Evolutionary conservation across 2,888 invertebrate genomes (phyloP).

Genomic region (Drosophila leonis): DNA sequence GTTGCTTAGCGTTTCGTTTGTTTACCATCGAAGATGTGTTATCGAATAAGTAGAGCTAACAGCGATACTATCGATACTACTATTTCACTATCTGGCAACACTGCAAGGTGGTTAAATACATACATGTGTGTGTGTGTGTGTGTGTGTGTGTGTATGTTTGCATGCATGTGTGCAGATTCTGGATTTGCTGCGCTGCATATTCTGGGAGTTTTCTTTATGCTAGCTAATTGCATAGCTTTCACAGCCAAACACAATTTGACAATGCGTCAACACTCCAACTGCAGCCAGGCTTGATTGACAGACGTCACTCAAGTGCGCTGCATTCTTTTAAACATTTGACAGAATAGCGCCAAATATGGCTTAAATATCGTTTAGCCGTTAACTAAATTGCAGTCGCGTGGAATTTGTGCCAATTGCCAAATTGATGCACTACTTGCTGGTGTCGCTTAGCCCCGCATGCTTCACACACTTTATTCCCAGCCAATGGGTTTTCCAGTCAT

Average conservation of each 20-base stretch:
- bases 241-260: constrained; percentile 43
- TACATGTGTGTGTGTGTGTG: neutral
- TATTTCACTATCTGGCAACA: constrained; percentile 22
- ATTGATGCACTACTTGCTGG: constrained; percentile 19
- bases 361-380: constrained; percentile 70
- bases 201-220: constrained; percentile 20
- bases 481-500: constrained; percentile 65
- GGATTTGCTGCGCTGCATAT: constrained; percentile 1
- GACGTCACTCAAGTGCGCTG: constrained; percentile 63
- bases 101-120: neutral
- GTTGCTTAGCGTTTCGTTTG: constrained; percentile 39
- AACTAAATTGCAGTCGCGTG: constrained; percentile 58
- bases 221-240: constrained; percentile 45
- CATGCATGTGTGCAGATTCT: constrained; percentile 2
- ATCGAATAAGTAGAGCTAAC: constrained; percentile 22
- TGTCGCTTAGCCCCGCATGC: constrained; percentile 32
- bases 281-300: constrained; percentile 46
- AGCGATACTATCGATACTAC: constrained; percentile 8
- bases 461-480: constrained; percentile 47
- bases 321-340: constrained; percentile 55
- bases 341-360: constrained; percentile 68
- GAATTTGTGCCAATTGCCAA: constrained; percentile 48
- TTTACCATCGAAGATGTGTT: constrained; percentile 35
- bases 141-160: constrained; percentile 1
- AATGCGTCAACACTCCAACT: constrained; percentile 65